Conservation (phyloP, 2,888 invertebrate genomes). For the Neocrepidodera transversa region DNA sequence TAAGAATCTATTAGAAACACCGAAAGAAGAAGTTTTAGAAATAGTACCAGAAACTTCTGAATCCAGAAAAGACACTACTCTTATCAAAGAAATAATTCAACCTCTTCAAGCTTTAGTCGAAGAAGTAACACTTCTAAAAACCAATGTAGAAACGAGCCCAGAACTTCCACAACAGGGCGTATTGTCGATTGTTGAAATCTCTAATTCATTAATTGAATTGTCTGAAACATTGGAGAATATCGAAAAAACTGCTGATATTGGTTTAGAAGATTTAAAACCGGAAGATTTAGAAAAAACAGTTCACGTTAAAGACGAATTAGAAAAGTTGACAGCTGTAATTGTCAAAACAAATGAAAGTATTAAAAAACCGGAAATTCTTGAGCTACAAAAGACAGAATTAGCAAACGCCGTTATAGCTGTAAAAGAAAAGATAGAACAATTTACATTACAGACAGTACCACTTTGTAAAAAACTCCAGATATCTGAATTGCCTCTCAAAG, state of each 20-base stretch:
- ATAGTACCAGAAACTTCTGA: too few species aligned
- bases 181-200: conserved; percentile 33
- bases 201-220: conserved; percentile 3
- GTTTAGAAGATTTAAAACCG: conserved; percentile 18
- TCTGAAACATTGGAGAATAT: conserved; percentile 13
- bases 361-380: conserved; percentile 34
- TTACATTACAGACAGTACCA: background rate
- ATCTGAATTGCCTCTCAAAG: background rate
- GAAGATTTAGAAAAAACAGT: conserved; percentile 4
- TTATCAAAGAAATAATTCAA: conserved; percentile 18
- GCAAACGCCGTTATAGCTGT: conserved; percentile 29
- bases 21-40: background rate
- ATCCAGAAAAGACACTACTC: conserved; percentile 24
- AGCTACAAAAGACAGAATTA: conserved; percentile 34
- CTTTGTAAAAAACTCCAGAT: background rate
- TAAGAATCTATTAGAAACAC: background rate
- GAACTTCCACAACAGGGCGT: conserved; percentile 31
- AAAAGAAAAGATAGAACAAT: conserved; percentile 23
- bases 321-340: conserved; percentile 39
- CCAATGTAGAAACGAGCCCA: conserved; percentile 30
- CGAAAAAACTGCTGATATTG: conserved; percentile 8
- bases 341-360: conserved; percentile 28
- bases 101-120: conserved; percentile 23
- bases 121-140: conserved; percentile 32
- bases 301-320: conserved; percentile 38